A percentile compares a stretch with the other conserved stretches of the same genome.
phyloP scores from a whole-genome alignment of 2,888 invertebrate species.

The Polymixis lichenea region DNA sequence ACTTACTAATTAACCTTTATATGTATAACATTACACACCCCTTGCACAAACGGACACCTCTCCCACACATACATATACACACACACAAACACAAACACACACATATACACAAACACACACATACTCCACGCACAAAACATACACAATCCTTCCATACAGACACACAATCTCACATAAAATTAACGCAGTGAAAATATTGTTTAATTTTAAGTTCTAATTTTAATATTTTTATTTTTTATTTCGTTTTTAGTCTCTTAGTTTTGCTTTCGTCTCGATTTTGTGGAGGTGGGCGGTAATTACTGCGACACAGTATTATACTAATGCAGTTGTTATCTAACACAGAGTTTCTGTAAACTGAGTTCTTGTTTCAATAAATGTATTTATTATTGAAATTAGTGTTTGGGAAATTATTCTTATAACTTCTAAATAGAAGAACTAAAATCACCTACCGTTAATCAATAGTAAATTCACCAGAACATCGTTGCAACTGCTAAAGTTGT shows the following conservation, averaged over 20 bases:
- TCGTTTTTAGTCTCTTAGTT: background rate
- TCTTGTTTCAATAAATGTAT: too few relatives aligned
- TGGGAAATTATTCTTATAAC: background rate
- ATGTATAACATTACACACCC: too few relatives aligned
- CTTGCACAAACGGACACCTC: too few relatives aligned
- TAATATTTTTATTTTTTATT: background rate
- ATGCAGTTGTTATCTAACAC: background rate
- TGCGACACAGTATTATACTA: background rate
- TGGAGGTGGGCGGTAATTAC: background rate
- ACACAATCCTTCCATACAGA: too few relatives aligned
- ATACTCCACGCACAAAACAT: too few relatives aligned
- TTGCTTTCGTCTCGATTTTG: background rate
- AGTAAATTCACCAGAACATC: constrained; percentile 25
- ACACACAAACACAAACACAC: too few relatives aligned
- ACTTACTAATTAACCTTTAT: too few relatives aligned
- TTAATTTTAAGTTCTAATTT: background rate
- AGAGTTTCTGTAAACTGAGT: too few relatives aligned
- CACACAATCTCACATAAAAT: background rate
- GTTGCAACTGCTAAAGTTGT: constrained; percentile 40
- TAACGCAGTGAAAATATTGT: background rate
- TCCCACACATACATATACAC: too few relatives aligned
- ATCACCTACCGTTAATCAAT: constrained; percentile 6
- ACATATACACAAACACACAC: too few relatives aligned
- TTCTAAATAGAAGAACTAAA: background rate
- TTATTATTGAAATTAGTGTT: background rate